Base-by-base conservation (phyloP, 2,797 vertebrate species). In the Acridotheres tristis region DNA sequence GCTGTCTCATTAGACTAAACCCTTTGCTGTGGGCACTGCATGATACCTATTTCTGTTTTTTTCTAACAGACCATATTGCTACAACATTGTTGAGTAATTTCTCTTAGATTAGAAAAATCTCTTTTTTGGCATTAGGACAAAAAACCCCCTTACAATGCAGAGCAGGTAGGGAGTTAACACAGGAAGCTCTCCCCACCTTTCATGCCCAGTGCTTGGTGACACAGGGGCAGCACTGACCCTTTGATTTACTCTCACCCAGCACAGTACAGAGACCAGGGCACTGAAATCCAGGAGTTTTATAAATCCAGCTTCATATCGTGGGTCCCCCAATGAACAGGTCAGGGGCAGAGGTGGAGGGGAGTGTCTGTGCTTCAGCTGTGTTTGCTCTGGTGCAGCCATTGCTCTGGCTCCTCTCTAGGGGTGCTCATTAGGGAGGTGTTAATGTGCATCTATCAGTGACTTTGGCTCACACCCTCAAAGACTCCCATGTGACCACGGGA, bases 141-240 rank as follows among this genome's bases (percentile, higher is more conserved):
- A 45, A 74, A 43, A 43, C 34, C 34, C 16, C 42, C 80, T 22
- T 54, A 43, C 15, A 67, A 15, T 27, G 47, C 29, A 83, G 76
- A 75, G 55, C 66, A 45, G 16, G 38, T 66, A 63, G 73, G 67
- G 85, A 97, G 43, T 47, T 89, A 92, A 68, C 65, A 30, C 26
- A 92, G 38, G 36, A 89, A 95, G 90, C 1, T 91, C 43, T 69
- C 67, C 20, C 23, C 26, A 21, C 10, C 6, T 72, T 38, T 42
- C 23, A 1, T 26, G 9, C 13, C 32, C 1, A 4, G 57, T 22
- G 27, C 21, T 82, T 42, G 55, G 29, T 45, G 55, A 59, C 47
- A 42, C 23, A 6, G 38, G 26, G 38, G 7, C 43, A 88, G 21
- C 12, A 3, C 29, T 42, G 15, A 68, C 40, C 42, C 47, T 69